Base-by-base conservation (phyloP, 1,140 invertebrate genomes). In the Grapholita molesta region DNA sequence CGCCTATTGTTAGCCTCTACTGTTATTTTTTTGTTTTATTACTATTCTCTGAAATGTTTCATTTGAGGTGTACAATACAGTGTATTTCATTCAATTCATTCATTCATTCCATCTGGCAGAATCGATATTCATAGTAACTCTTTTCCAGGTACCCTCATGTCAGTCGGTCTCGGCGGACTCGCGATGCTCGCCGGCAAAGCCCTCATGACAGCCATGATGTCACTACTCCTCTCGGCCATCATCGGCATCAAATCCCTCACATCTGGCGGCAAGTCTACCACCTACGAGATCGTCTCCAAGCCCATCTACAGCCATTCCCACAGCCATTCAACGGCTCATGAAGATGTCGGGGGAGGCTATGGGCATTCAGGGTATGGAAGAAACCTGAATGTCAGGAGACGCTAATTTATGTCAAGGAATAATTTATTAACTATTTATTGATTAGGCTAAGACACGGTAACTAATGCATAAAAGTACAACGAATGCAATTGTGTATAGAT, bases 271-370 rank as follows among this genome's bases (percentile, higher is more conserved):
- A 95, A 95, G 74, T 95, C 95, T 21, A 96, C 96, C 0, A 96
- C 96, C 0, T 97, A 97, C 79, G 96, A 97, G 86, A 96, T 97
- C 61, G 94, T 97, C 32, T 95, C 95, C 64, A 97, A 97, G 75
- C 96, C 96, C 0, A 93, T 97, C 0, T 96, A 96, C 81, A 94
- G 93, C 0, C 94, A 94, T 53, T 93, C 94, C 0, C 95, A 96
- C 73, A 94, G 94, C 1, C 95, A 96, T 70, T 96, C 96, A 8
- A 93, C 94, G 0, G 93, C 92, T 5, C 93, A 94, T 72, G 95
- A 96, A 80, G 95, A 96, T 65, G 93, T 94, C 9, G 93, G 94
- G 25, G 93, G 94, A 24, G 93, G 92, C 0, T 94, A 94, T 68
- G 89, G 94, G 0, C 93, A 94, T 82, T 95, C 94, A 0, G 77